Percentiles rank a stretch among this genome's conserved stretches.
These are phyloP conservation scores for Hemibagrus guttatus DNA, from an alignment of 2,797 vertebrate genomes.

Conservation along the genomic window DNA sequence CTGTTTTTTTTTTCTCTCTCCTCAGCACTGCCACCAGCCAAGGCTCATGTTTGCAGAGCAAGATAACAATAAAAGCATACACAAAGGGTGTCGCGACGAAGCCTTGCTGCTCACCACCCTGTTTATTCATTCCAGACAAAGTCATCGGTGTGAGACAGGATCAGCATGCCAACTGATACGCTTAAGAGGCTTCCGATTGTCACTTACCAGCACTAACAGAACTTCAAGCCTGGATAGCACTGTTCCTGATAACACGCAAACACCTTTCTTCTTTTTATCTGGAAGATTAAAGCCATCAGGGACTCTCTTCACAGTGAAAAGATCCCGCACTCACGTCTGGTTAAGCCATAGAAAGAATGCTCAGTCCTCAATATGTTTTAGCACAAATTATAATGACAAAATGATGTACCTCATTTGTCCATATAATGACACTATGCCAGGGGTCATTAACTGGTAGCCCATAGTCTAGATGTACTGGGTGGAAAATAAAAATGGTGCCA, in stretches of 20 bases:
- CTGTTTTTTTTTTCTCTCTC: slow-evolving; percentile 18
- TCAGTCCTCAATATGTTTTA: neutral
- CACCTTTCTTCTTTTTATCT: slow-evolving; percentile 31
- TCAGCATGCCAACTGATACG: slow-evolving; percentile 58
- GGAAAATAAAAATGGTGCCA: neutral
- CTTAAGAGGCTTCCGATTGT: slow-evolving; percentile 56
- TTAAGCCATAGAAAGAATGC: neutral
- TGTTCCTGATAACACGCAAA: slow-evolving; percentile 55
- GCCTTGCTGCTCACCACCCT: slow-evolving; percentile 30
- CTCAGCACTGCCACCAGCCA: slow-evolving; percentile 37
- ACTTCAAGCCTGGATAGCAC: slow-evolving; percentile 47
- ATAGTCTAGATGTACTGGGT: neutral
- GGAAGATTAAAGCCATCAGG: slow-evolving; percentile 32
- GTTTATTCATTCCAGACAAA: slow-evolving; percentile 48
- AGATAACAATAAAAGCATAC: slow-evolving; percentile 55
- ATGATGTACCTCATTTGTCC: neutral
- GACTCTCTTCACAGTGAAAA: neutral
- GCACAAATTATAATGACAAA: neutral
- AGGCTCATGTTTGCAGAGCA: slow-evolving; percentile 50
- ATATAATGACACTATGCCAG: neutral
- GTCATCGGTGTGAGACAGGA: slow-evolving; percentile 45
- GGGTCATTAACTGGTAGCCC: neutral
- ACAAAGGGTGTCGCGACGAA: slow-evolving; percentile 50
- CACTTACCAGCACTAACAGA: slow-evolving; percentile 44
- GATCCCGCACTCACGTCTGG: neutral